Conservation (phyloP, 2,797 vertebrate genomes). For the Sciurus vulgaris region DNA sequence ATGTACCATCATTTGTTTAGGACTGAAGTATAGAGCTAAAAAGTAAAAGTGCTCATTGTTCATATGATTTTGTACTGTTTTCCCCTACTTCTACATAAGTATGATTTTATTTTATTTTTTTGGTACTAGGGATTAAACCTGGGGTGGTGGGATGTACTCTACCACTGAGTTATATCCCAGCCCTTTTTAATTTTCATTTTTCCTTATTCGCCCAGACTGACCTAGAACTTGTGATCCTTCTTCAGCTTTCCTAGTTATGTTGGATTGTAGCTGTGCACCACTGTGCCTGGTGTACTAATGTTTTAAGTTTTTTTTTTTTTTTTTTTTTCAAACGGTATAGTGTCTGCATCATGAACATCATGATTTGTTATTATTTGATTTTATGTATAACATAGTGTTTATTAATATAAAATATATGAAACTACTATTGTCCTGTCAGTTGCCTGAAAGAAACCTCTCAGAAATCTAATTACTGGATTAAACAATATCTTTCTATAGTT, state of each 20-base stretch:
- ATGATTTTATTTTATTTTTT: background rate
- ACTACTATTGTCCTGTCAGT: background rate
- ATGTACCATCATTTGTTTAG: background rate
- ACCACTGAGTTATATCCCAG: background rate
- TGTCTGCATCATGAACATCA: background rate
- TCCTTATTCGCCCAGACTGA: background rate
- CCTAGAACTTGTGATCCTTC: background rate
- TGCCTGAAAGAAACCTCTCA: constrained; percentile 14
- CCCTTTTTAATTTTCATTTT: background rate
- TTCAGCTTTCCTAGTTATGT: background rate
- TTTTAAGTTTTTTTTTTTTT: constrained; percentile 41
- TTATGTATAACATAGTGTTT: background rate
- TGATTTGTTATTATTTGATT: constrained; percentile 9
- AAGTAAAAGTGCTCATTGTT: background rate
- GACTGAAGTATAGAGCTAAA: background rate
- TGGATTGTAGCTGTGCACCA: background rate
- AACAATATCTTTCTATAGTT: constrained; percentile 38
- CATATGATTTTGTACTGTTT: background rate
- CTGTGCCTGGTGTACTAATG: background rate
- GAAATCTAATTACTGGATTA: background rate
- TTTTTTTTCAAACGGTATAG: background rate
- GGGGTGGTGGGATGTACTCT: too few relatives aligned
- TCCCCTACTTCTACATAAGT: background rate
- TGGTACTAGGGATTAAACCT: background rate
- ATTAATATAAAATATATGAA: background rate